These are phyloP conservation scores for Equus quagga DNA, from an alignment of 2,113 vertebrate genomes.

Conservation along the genomic window DNA sequence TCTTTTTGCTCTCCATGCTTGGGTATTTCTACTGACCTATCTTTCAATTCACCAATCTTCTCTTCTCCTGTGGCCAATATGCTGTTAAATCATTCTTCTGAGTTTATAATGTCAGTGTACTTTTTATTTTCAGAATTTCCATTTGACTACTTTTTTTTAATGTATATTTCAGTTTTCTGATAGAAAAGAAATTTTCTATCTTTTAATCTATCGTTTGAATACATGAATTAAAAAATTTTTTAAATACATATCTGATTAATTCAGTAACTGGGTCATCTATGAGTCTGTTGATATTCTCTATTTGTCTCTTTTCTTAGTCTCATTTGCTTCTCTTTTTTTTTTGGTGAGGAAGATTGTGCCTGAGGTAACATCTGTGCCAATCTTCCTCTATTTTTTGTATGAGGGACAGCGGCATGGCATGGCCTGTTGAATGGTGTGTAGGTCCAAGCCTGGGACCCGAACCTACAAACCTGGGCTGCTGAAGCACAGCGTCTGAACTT, in stretches of 20 bases:
- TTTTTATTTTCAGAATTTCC: neutral
- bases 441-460: no score
- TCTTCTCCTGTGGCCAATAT: neutral
- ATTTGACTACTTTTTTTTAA: neutral
- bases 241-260: neutral
- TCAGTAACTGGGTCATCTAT: neutral
- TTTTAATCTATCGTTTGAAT: neutral
- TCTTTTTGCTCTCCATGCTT: neutral
- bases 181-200: neutral
- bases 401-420: no score
- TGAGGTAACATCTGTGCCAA: no score
- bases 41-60: neutral
- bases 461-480: no score
- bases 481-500: no score
- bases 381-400: no score
- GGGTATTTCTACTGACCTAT: neutral
- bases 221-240: neutral
- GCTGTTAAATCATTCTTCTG: neutral
- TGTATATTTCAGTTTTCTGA: neutral
- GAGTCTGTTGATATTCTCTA: neutral
- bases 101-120: neutral
- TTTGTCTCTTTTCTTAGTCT: neutral
- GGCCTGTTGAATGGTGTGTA: no score
- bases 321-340: neutral
- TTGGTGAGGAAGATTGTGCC: no score